phyloP scores from a whole-genome alignment of 37 sponge, comb jelly and placozoan species.

The Mnemiopsis leidyi region DNA sequence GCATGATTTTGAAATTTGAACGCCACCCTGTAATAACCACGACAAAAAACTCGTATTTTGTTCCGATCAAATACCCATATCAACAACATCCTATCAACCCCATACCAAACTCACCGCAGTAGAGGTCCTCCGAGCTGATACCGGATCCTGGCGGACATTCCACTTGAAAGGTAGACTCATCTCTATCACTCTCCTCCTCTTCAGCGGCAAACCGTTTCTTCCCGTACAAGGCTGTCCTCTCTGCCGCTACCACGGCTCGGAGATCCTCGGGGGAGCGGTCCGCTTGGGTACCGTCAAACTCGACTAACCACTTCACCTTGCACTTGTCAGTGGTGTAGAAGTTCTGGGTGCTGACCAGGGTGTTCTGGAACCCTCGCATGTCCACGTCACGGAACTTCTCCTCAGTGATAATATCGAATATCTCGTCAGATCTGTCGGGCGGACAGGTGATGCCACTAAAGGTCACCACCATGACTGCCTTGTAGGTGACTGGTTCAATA shows the following conservation, averaged over 20 bases:
- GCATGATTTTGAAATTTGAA: too few relatives aligned
- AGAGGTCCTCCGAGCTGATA: background rate
- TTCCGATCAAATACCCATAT: too few relatives aligned
- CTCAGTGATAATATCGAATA: conserved; percentile 1
- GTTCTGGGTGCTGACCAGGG: background rate
- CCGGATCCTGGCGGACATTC: conserved; percentile 25
- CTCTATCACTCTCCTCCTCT: background rate
- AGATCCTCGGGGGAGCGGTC: background rate
- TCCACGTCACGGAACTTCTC: conserved; percentile 26
- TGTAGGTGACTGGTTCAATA: background rate
- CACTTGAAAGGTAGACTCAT: background rate
- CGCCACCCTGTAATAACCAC: background rate
- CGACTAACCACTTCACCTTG: conserved; percentile 1
- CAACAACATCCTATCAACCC: too few relatives aligned
- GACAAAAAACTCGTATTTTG: too few relatives aligned
- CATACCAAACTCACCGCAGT: background rate
- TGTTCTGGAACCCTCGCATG: conserved; percentile 1
- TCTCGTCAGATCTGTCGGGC: conserved; percentile 3
- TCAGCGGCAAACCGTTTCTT: background rate
- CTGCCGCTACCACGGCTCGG: background rate
- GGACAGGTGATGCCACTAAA: background rate
- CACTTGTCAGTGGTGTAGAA: conserved; percentile 35
- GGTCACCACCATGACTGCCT: background rate
- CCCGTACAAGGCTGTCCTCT: background rate
- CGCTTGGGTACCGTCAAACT: background rate